Percentiles rank a stretch among this genome's conserved stretches.
Conservation (phyloP, 2,113 vertebrate species). For the Serinus canaria region DNA sequence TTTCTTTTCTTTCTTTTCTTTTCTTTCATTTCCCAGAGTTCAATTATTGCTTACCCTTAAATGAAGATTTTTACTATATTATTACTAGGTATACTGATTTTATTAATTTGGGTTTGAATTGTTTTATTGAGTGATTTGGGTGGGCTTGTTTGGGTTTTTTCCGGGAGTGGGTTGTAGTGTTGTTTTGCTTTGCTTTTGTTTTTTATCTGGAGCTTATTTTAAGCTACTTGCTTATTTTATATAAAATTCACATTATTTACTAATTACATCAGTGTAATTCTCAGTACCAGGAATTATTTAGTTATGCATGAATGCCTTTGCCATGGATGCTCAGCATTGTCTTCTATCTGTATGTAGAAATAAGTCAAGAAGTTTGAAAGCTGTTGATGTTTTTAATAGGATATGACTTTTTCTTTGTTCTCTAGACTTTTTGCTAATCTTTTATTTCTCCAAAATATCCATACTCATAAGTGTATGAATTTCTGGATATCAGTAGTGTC, state of each 20-base stretch:
- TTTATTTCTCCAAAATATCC: neutral
- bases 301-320: neutral
- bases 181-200: neutral
- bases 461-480: neutral
- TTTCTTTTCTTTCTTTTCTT: no score
- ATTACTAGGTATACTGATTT: neutral
- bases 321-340: neutral
- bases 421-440: neutral
- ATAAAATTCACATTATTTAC: neutral
- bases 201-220: neutral
- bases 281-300: neutral
- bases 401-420: neutral
- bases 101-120: neutral
- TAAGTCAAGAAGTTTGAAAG: neutral
- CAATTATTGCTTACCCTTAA: neutral
- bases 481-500: neutral
- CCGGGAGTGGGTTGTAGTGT: accelerated
- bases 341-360: neutral
- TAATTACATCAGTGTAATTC: neutral
- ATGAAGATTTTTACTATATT: neutral
- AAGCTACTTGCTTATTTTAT: neutral
- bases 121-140: neutral
- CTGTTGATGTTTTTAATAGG: neutral
- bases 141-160: accelerated
- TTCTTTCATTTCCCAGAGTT: neutral